Evolutionary conservation across 2,888 invertebrate species (phyloP).

Genomic region (Chrysotoxum bicinctum): DNA sequence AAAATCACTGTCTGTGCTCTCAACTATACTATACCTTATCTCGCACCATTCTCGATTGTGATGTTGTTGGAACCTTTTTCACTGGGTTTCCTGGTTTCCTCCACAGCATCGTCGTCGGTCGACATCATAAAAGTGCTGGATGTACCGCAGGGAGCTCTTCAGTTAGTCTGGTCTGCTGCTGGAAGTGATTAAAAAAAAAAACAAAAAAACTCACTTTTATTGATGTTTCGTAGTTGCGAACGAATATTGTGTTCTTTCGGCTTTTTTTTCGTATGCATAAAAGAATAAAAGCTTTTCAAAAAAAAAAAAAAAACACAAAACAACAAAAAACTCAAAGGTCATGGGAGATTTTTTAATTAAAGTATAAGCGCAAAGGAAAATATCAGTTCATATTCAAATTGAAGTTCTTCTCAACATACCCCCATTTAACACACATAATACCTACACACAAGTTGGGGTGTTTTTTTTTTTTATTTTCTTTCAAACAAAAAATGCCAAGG

Average conservation of each 20-base stretch:
- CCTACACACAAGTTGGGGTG: background rate
- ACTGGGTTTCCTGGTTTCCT: conserved; percentile 24
- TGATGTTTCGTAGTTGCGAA: conserved; percentile 62
- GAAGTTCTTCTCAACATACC: conserved; percentile 28
- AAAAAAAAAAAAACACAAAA: conserved; percentile 9
- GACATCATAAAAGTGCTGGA: conserved; percentile 40
- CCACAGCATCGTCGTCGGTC: background rate
- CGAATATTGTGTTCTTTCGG: conserved; percentile 43
- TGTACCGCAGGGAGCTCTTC: conserved; percentile 58
- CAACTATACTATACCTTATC: conserved; percentile 33
- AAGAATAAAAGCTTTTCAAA: conserved; percentile 23
- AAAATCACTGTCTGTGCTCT: conserved; percentile 48
- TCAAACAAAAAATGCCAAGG: conserved; percentile 26
- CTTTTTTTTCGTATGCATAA: conserved; percentile 3
- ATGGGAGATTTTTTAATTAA: conserved; percentile 53
- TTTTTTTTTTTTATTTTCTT: background rate
- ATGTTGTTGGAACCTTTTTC: conserved; percentile 25
- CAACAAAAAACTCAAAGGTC: conserved; percentile 49
- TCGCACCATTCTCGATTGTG: conserved; percentile 34
- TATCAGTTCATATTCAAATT: conserved; percentile 49
- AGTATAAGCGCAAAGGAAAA: conserved; percentile 53
- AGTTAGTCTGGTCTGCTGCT: conserved; percentile 64
- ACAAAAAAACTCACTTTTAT: conserved; percentile 61
- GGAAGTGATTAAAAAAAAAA: conserved; percentile 61
- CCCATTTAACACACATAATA: conserved; percentile 20